These are phyloP conservation scores for Drosophila virilis DNA, from an alignment of 1,140 invertebrate species.

Conservation along the genomic window DNA sequence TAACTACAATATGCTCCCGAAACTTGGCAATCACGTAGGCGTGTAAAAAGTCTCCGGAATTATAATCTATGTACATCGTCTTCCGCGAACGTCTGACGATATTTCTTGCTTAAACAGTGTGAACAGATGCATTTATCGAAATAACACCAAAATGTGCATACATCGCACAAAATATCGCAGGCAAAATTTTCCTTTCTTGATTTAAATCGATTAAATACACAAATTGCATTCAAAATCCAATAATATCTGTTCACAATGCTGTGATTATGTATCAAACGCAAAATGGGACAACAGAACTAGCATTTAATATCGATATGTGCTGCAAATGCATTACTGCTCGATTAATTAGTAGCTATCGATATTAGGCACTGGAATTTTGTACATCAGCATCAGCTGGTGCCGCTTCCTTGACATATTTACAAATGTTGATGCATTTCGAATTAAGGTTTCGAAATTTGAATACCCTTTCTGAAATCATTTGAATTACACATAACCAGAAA, in stretches of 20 bases:
- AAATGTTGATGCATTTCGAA: background rate
- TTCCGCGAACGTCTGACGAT: constrained; percentile 55
- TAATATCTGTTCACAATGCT: background rate
- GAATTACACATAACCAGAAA: background rate
- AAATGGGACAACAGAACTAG: background rate
- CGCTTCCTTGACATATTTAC: constrained; percentile 13
- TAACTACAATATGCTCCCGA: constrained; percentile 45
- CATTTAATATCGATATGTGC: background rate
- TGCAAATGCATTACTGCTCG: background rate
- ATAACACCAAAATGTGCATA: constrained; percentile 18
- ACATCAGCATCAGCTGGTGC: constrained; percentile 32
- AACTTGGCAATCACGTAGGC: constrained; percentile 45
- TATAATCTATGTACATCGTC: constrained; percentile 53
- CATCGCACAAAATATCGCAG: constrained; percentile 9
- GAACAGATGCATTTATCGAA: constrained; percentile 1
- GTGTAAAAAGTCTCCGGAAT: constrained; percentile 51
- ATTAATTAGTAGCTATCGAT: constrained; percentile 14
- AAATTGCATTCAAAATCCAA: background rate
- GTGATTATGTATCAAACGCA: background rate
- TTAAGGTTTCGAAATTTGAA: too few species aligned
- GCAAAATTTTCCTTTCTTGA: background rate
- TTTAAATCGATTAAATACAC: background rate
- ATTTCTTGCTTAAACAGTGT: constrained; percentile 37
- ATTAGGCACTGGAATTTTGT: constrained; percentile 7
- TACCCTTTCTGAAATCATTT: too few species aligned